Evolutionary conservation across 1,140 invertebrate species (phyloP).

Genomic region (Mylabris phalerata): DNA sequence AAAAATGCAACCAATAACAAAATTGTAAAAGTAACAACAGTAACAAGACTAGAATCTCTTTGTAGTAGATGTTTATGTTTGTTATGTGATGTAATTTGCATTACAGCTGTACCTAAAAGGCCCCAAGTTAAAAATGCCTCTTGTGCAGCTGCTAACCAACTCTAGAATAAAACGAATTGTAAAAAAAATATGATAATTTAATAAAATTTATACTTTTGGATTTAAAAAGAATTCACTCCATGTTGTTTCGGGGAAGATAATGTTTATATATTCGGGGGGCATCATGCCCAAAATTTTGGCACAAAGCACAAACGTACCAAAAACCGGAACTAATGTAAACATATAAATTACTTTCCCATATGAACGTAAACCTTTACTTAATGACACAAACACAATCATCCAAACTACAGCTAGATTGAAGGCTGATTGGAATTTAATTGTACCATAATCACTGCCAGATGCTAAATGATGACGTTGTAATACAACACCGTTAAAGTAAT

Average conservation of each 20-base stretch:
- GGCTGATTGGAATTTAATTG: slow-evolving; percentile 78
- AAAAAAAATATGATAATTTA: background rate
- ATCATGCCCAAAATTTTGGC: slow-evolving; percentile 66
- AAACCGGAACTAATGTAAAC: slow-evolving; percentile 64
- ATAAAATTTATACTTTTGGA: slow-evolving; percentile 50
- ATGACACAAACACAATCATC: slow-evolving; percentile 82
- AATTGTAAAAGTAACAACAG: slow-evolving; percentile 68
- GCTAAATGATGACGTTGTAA: slow-evolving; percentile 62
- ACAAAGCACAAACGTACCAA: slow-evolving; percentile 64
- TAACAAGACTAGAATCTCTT: slow-evolving; percentile 71
- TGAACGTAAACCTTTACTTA: slow-evolving; percentile 80
- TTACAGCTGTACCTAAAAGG: slow-evolving; percentile 73
- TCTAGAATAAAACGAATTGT: slow-evolving; percentile 46
- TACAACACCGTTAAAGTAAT: slow-evolving; percentile 77
- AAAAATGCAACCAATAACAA: slow-evolving; percentile 68
- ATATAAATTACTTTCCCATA: slow-evolving; percentile 78
- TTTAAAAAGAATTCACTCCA: slow-evolving; percentile 82
- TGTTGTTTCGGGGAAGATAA: slow-evolving; percentile 66
- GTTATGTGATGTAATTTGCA: slow-evolving; percentile 73
- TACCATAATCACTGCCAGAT: slow-evolving; percentile 54
- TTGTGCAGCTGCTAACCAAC: slow-evolving; percentile 80
- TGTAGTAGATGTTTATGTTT: slow-evolving; percentile 62
- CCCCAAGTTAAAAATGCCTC: slow-evolving; percentile 89
- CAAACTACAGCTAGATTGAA: slow-evolving; percentile 86
- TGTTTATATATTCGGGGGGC: slow-evolving; percentile 54